Conservation (phyloP, 2,888 invertebrate species). For the Lymantria monacha region DNA sequence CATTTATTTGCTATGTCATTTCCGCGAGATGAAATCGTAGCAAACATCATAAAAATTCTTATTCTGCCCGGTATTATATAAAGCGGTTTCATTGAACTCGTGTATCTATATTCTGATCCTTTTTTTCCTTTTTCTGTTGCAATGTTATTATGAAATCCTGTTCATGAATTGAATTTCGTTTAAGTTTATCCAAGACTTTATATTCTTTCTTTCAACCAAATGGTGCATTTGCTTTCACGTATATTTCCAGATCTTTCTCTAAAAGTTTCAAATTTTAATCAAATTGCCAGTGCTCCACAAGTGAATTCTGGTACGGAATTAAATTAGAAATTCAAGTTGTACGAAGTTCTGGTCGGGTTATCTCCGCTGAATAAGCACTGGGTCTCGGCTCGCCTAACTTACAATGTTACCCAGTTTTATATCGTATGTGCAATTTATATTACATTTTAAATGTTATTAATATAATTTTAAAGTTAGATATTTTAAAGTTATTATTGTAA, state of each 20-base stretch:
- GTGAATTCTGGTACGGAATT: constrained; percentile 37
- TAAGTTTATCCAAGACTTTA: background rate
- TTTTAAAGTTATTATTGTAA: background rate
- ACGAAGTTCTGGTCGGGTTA: constrained; percentile 36
- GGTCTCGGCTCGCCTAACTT: constrained; percentile 24
- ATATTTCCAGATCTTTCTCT: background rate
- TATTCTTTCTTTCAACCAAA: background rate
- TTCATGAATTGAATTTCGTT: constrained; percentile 2
- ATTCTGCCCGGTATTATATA: constrained; percentile 13
- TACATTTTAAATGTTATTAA: background rate
- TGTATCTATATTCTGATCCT: constrained; percentile 3
- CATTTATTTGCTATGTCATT: constrained; percentile 10
- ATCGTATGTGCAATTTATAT: constrained; percentile 11
- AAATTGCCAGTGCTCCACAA: constrained; percentile 24
- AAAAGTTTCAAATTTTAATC: constrained; percentile 28
- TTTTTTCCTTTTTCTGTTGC: constrained; percentile 1
- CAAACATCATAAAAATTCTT: constrained; percentile 29
- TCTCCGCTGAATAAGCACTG: constrained; percentile 36
- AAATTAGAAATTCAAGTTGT: constrained; percentile 52
- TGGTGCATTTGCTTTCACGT: background rate
- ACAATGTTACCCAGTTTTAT: constrained; percentile 21
- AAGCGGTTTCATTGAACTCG: constrained; percentile 12
- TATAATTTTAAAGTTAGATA: background rate
- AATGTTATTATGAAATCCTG: constrained; percentile 3
- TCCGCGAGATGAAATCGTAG: constrained; percentile 20